Evolutionary conservation across 2,797 vertebrate species (phyloP).

Genomic region (Pristis pectinata): DNA sequence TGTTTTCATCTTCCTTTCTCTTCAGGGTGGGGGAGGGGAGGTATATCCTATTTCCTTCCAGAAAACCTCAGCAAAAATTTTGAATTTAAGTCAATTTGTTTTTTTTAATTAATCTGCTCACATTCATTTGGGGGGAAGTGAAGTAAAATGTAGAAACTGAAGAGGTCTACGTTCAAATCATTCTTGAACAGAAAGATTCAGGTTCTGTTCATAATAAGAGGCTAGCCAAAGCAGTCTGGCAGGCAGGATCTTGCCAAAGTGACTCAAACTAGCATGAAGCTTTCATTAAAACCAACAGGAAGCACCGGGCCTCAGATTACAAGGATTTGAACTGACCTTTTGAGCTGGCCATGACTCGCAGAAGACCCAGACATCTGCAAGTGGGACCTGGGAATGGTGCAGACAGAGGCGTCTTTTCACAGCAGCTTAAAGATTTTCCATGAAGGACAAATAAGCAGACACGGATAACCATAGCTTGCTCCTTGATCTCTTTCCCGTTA

Average conservation of each 20-base stretch:
- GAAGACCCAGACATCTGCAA: constrained; percentile 49
- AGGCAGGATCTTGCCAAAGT: constrained; percentile 51
- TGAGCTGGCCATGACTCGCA: constrained; percentile 49
- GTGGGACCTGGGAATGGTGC: constrained; percentile 31
- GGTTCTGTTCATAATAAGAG: constrained; percentile 43
- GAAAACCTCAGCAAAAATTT: neutral
- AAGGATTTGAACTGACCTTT: constrained; percentile 54
- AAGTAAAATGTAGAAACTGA: neutral
- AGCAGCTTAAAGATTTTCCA: constrained; percentile 50
- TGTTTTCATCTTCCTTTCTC: neutral
- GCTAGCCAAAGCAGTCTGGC: constrained; percentile 48
- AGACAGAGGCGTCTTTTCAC: constrained; percentile 45
- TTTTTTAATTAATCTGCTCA: neutral
- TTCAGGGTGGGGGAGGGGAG: neutral
- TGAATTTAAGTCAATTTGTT: neutral
- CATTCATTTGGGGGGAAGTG: neutral
- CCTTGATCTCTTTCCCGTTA: constrained; percentile 58
- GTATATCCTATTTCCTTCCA: neutral
- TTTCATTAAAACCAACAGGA: constrained; percentile 54
- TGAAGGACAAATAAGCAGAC: constrained; percentile 56
- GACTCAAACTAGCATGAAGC: constrained; percentile 52
- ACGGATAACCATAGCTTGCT: constrained; percentile 47
- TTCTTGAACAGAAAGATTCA: constrained; percentile 24
- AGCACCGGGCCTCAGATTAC: constrained; percentile 45
- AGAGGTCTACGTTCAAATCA: neutral